Evolutionary conservation across 2,113 vertebrate species (phyloP).

Genomic region (Saimiri boliviensis): DNA sequence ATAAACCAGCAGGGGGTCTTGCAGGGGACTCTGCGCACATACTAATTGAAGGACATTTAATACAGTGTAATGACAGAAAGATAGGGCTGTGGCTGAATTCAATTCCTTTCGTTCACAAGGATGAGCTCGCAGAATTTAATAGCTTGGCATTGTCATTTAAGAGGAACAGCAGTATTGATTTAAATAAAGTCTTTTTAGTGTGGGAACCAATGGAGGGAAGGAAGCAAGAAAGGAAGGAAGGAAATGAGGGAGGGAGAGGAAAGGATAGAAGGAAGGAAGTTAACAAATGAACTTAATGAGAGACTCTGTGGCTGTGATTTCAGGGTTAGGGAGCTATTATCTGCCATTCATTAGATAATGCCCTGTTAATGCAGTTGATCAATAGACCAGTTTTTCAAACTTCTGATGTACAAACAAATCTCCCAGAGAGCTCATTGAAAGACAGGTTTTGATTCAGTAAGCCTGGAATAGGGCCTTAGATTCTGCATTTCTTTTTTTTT

Average conservation of each 20-base stretch:
- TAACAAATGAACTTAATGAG: slow-evolving; percentile 55
- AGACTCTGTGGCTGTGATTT: slow-evolving; percentile 33
- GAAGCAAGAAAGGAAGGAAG: slow-evolving; percentile 70
- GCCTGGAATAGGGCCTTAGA: neutral
- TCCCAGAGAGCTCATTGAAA: slow-evolving; percentile 57
- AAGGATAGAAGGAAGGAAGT: slow-evolving; percentile 18
- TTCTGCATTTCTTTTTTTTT: slow-evolving; percentile 3
- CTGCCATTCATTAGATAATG: slow-evolving; percentile 63
- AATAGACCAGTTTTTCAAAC: slow-evolving; percentile 38
- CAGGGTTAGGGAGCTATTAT: slow-evolving; percentile 57
- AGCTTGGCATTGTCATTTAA: slow-evolving; percentile 76
- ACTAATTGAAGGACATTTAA: slow-evolving; percentile 85
- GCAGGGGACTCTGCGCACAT: slow-evolving; percentile 79
- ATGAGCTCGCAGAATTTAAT: slow-evolving; percentile 82
- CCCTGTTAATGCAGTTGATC: slow-evolving; percentile 32
- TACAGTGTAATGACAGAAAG: slow-evolving; percentile 82
- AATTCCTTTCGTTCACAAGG: slow-evolving; percentile 82
- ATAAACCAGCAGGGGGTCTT: slow-evolving; percentile 83
- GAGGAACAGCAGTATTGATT: slow-evolving; percentile 77
- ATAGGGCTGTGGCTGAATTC: slow-evolving; percentile 78
- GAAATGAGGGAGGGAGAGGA: slow-evolving; percentile 4
- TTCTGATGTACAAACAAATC: slow-evolving; percentile 66
- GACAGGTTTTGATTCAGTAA: slow-evolving; percentile 32
- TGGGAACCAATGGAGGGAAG: slow-evolving; percentile 54
- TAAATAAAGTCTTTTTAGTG: slow-evolving; percentile 72